These are phyloP conservation scores for Odontesthes bonariensis DNA, from an alignment of 2,113 vertebrate genomes.

Conservation along the genomic window DNA sequence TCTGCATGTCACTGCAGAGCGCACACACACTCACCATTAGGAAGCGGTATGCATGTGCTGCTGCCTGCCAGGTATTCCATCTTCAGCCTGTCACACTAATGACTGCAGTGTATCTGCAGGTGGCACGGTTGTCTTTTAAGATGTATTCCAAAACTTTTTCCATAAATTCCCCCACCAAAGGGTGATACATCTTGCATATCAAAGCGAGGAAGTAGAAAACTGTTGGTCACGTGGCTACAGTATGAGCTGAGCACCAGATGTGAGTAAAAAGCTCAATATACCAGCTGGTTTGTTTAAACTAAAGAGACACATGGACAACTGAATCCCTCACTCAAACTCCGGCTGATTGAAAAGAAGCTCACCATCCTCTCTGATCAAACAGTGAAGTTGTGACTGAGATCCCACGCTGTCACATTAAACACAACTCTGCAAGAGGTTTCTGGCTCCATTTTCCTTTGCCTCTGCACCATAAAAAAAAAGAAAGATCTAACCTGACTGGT, in stretches of 20 bases:
- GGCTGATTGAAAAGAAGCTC: background rate
- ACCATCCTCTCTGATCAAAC: background rate
- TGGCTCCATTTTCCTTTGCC: background rate
- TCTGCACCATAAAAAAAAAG: background rate
- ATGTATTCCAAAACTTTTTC: constrained; percentile 26
- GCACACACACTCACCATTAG: constrained; percentile 20
- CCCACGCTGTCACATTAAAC: constrained; percentile 10
- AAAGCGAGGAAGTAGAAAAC: constrained; percentile 33
- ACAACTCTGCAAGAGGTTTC: background rate
- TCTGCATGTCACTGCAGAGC: constrained; percentile 50
- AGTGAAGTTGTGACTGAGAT: constrained; percentile 6
- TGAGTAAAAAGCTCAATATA: constrained; percentile 3
- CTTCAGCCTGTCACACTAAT: constrained; percentile 54
- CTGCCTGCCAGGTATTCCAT: constrained; percentile 49
- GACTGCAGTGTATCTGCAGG: constrained; percentile 58
- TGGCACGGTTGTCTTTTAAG: constrained; percentile 18
- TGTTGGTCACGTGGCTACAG: constrained; percentile 34
- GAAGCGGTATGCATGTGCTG: constrained; percentile 9
- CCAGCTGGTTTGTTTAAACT: constrained; percentile 20
- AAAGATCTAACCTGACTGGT: constrained; percentile 32
- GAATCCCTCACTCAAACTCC: constrained; percentile 1
- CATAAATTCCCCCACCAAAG: background rate
- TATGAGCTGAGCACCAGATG: constrained; percentile 9
- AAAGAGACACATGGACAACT: background rate
- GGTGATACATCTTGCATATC: constrained; percentile 10